Conservation (phyloP, 2,888 invertebrate genomes). For the Entomobrya multifasciata region DNA sequence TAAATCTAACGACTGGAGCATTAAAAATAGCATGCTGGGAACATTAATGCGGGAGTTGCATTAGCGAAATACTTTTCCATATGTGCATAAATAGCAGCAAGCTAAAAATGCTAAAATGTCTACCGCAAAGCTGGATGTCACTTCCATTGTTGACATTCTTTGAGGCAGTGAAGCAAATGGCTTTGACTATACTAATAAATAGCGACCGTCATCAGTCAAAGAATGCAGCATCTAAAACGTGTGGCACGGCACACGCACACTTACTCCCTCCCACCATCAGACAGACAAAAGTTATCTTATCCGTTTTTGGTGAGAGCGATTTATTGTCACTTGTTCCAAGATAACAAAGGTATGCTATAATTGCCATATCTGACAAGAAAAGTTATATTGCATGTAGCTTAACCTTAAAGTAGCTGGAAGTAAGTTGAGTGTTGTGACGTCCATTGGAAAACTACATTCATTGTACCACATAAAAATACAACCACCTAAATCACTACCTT, state of each 20-base stretch:
- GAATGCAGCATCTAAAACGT: constrained; percentile 10
- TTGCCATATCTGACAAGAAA: background rate
- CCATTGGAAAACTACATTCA: too few relatives aligned
- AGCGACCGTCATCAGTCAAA: background rate
- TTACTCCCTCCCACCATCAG: background rate
- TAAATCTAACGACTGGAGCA: too few relatives aligned
- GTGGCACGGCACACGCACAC: background rate
- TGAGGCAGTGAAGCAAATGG: constrained; percentile 22
- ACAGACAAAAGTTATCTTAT: constrained; percentile 4
- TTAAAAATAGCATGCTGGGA: too few relatives aligned
- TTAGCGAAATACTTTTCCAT: too few relatives aligned
- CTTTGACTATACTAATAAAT: background rate
- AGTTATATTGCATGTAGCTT: background rate
- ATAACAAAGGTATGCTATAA: background rate
- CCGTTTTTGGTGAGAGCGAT: constrained; percentile 26
- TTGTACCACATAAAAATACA: too few relatives aligned
- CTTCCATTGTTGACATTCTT: constrained; percentile 51
- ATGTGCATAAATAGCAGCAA: too few relatives aligned
- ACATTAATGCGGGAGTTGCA: too few relatives aligned
- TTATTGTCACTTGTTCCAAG: constrained; percentile 39
- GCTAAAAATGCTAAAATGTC: too few relatives aligned
- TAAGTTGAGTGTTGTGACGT: too few relatives aligned
- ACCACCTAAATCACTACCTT: too few relatives aligned
- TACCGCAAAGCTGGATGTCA: too few relatives aligned
- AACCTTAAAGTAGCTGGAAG: too few relatives aligned